A percentile compares a stretch with the other conserved stretches of the same genome.
phyloP scores from a whole-genome alignment of 2,113 vertebrate species.

The Saccopteryx leptura region DNA sequence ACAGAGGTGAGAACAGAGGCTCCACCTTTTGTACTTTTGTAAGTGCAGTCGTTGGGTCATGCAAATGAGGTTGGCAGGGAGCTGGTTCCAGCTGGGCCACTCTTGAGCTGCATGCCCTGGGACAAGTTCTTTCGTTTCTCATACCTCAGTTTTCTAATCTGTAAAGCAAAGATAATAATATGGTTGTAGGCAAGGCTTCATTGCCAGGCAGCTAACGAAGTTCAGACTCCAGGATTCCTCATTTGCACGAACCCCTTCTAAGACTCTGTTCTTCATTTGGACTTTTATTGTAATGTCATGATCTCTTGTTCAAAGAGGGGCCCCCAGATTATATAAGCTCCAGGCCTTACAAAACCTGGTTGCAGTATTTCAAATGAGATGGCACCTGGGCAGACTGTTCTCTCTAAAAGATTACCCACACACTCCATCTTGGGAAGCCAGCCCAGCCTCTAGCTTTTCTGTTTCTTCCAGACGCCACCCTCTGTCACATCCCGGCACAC shows the following conservation, averaged over 20 bases:
- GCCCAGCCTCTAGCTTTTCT: background rate
- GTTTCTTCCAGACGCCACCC: constrained; percentile 30
- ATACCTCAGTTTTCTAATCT: background rate
- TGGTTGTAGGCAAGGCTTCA: background rate
- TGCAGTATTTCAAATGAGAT: background rate
- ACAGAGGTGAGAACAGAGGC: background rate
- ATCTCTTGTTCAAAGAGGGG: background rate
- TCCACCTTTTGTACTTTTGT: background rate
- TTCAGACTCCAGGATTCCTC: background rate
- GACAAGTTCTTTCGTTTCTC: background rate
- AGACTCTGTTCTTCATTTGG: background rate
- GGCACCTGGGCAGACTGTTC: background rate
- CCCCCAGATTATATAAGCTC: background rate
- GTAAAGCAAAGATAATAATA: background rate
- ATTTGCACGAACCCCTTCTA: background rate
- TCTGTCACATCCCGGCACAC: background rate
- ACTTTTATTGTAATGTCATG: background rate
- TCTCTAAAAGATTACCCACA: background rate
- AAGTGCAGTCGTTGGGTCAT: background rate
- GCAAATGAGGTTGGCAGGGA: background rate
- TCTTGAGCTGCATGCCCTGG: background rate
- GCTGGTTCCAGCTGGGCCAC: background rate
- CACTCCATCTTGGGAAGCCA: background rate
- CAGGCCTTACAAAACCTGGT: background rate
- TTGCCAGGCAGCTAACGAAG: background rate